Conservation (phyloP, 1,140 invertebrate genomes). For the Spodoptera frugiperda region DNA sequence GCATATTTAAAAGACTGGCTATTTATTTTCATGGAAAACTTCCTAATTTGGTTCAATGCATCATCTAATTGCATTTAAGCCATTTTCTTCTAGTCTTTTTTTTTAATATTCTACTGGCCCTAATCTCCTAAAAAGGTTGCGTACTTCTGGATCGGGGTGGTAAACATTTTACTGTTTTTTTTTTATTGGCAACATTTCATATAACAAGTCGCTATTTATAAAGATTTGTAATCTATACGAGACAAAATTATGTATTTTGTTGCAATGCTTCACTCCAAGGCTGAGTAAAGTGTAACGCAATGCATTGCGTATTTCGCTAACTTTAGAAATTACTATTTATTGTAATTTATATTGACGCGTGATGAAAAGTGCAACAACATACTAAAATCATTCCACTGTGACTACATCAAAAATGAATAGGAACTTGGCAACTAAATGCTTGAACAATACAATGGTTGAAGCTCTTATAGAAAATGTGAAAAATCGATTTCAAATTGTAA, state of each 20-base stretch:
- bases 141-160: background rate
- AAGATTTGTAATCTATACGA: background rate
- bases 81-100: no score
- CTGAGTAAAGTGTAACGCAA: constrained; percentile 25
- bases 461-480: background rate
- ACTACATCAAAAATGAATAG: background rate
- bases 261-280: constrained; percentile 12
- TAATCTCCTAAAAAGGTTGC: background rate
- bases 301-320: constrained; percentile 11
- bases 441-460: constrained; percentile 10
- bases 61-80: no score
- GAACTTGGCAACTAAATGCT: background rate
- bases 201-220: background rate
- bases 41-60: no score
- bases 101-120: no score
- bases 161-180: background rate
- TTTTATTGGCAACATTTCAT: background rate
- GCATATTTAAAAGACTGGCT: no score
- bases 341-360: constrained; percentile 9
- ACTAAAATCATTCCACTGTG: constrained; percentile 23
- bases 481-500: background rate
- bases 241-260: constrained; percentile 8
- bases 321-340: constrained; percentile 8
- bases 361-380: constrained; percentile 20
- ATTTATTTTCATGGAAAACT: no score